phyloP scores from a whole-genome alignment of 2,113 vertebrate genomes.

The Pangasianodon hypophthalmus region DNA sequence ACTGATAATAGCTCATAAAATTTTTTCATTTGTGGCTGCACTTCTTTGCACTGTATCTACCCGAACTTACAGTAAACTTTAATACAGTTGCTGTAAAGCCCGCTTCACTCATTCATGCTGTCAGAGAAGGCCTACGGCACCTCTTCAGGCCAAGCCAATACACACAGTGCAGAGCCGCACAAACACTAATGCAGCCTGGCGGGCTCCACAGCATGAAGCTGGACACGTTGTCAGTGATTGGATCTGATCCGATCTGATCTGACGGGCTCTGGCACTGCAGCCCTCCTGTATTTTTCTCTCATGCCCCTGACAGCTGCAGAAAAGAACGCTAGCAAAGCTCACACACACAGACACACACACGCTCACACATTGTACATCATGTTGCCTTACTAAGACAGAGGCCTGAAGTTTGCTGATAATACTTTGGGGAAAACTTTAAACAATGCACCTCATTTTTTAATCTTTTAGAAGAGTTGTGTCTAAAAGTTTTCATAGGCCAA shows the following conservation, averaged over 20 bases:
- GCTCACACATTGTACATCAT: slow-evolving; percentile 12
- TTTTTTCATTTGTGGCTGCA: not conserved
- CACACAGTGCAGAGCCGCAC: slow-evolving; percentile 25
- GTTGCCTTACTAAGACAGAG: slow-evolving; percentile 27
- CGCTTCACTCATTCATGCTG: slow-evolving; percentile 2
- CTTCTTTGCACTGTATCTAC: not conserved
- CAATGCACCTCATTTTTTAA: not conserved
- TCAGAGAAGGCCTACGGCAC: slow-evolving; percentile 7
- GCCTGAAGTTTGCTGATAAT: not conserved
- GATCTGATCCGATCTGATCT: slow-evolving; percentile 49
- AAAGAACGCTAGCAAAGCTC: slow-evolving; percentile 29
- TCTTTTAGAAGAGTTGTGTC: not conserved
- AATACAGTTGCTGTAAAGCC: not conserved
- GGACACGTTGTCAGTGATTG: slow-evolving; percentile 42
- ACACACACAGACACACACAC: slow-evolving; percentile 1
- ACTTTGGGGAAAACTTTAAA: not conserved
- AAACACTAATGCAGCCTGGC: slow-evolving; percentile 38
- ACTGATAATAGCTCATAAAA: not conserved
- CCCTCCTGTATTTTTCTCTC: slow-evolving; percentile 11
- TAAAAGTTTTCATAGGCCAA: not conserved
- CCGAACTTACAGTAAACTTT: not conserved
- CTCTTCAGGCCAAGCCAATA: slow-evolving; percentile 30
- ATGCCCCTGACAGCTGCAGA: slow-evolving; percentile 42
- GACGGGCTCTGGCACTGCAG: slow-evolving; percentile 32
- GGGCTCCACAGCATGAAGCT: slow-evolving; percentile 12